These are phyloP conservation scores for Ranitomeya imitator DNA, from an alignment of 2,113 vertebrate species.

Conservation along the genomic window DNA sequence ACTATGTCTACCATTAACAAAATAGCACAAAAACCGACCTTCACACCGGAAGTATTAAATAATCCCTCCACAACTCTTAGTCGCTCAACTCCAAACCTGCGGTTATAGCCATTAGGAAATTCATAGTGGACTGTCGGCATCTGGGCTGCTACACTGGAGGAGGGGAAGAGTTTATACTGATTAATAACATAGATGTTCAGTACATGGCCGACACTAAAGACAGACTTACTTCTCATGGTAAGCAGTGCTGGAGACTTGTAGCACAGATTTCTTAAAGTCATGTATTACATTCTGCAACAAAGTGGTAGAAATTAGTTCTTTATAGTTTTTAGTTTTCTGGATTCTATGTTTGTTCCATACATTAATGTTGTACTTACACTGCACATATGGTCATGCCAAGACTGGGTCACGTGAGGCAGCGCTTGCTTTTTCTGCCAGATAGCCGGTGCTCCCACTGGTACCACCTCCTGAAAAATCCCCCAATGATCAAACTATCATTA, in stretches of 20 bases:
- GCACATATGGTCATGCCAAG: conserved; percentile 99
- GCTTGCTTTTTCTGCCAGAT: conserved; percentile 98
- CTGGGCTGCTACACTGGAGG: conserved; percentile 88
- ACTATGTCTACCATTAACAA: too few species aligned
- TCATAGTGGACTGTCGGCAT: conserved; percentile 98
- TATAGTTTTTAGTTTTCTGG: background rate
- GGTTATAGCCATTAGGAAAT: conserved; percentile 96
- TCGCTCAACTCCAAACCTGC: conserved; percentile 94
- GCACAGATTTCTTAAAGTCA: conserved; percentile 94
- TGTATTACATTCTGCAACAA: conserved; percentile 88
- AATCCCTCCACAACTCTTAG: conserved; percentile 96
- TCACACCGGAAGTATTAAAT: conserved; percentile 96
- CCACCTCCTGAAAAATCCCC: conserved; percentile 79
- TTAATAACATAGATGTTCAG: background rate
- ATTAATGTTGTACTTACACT: conserved; percentile 78
- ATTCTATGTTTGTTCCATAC: background rate
- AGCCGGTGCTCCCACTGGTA: conserved; percentile 87
- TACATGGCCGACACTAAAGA: background rate
- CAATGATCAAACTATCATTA: background rate
- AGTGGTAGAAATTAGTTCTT: background rate
- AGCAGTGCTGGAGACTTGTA: conserved; percentile 95
- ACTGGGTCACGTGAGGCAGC: conserved; percentile 90
- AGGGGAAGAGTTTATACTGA: background rate
- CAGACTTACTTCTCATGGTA: conserved; percentile 95
- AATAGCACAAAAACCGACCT: conserved; percentile 72